phyloP scores from a whole-genome alignment of 2,888 invertebrate species.

The Lymantria monacha region DNA sequence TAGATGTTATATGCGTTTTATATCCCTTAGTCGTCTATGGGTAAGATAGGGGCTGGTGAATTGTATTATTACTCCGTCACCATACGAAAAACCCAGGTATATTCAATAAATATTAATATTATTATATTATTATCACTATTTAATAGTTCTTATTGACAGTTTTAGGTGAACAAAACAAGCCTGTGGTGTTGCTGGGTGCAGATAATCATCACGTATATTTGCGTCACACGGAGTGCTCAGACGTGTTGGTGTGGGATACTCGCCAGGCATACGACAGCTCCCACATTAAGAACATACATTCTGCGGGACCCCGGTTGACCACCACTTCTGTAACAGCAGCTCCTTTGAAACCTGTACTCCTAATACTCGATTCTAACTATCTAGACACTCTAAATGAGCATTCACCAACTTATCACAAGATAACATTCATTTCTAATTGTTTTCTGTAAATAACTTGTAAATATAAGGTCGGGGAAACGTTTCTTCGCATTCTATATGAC shows the following conservation, averaged over 20 bases:
- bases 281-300: slow-evolving; percentile 75
- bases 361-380: slow-evolving; percentile 84
- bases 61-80: no score
- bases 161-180: slow-evolving; percentile 50
- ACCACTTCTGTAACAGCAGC: slow-evolving; percentile 82
- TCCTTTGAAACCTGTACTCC: slow-evolving; percentile 71
- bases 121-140: no score
- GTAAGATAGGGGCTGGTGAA: no score
- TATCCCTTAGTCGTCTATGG: no score
- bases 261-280: slow-evolving; percentile 62
- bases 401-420: slow-evolving; percentile 54
- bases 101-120: no score
- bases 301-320: slow-evolving; percentile 69
- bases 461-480: no score
- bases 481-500: no score
- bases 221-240: slow-evolving; percentile 79
- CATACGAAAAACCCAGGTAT: no score
- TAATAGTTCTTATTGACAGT: slow-evolving; percentile 39
- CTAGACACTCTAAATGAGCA: slow-evolving; percentile 80
- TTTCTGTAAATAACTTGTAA: background rate
- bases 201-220: slow-evolving; percentile 61
- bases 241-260: slow-evolving; percentile 83
- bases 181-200: slow-evolving; percentile 54
- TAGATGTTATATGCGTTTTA: no score
- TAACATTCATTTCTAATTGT: slow-evolving; percentile 47